Base-by-base conservation (phyloP, 2,113 vertebrate genomes). In the Amazona vittata region DNA sequence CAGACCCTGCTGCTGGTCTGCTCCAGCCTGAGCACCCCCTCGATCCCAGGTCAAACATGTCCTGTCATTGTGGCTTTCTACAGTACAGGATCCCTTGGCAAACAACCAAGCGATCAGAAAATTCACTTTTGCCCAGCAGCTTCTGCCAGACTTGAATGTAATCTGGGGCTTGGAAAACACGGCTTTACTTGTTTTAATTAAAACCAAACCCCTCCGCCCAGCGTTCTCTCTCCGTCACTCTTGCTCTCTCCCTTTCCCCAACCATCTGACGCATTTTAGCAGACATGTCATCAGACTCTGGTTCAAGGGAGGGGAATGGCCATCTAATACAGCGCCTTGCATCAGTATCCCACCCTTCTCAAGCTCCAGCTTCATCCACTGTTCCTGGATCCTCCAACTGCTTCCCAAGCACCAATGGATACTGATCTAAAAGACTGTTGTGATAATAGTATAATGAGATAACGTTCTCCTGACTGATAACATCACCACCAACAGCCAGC, bases 121-220 rank as follows among this genome's bases (percentile, higher is more conserved):
- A 90, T 68, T 89, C 57, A 44, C 62, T 91, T 87, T 91, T 22
- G 2, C 41, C 28, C 76, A 65, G 37, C 14, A 74, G 75, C 73
- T 93, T 81, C 81, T 82, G 83, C 79, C 89, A 90, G 82, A 55
- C 52, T 75, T 10, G 0, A 84, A 50, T 73, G 79, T 55, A 73
- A 24, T 92, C 74, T 55, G 82, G 49, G 88, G 31, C 65, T 80
- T 75, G 82, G 85, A 96, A 96, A 97, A 95, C 89, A 94, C 0
- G 0, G 62, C 84, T 91, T 93, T 96, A 50, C 90, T 95, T 81
- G 39, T 94, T 95, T 94, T 94, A 97, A 97, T 97, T 96, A 94
- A 97, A 96, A 95, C 74, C 90, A 95, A 92, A 88, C 76, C 86
- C 35, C 93, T 97, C 89, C 84, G 91, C 81, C 91, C 94, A 90